Conservation (phyloP, 2,797 vertebrate genomes). For the Crocodylus rhombifer region DNA sequence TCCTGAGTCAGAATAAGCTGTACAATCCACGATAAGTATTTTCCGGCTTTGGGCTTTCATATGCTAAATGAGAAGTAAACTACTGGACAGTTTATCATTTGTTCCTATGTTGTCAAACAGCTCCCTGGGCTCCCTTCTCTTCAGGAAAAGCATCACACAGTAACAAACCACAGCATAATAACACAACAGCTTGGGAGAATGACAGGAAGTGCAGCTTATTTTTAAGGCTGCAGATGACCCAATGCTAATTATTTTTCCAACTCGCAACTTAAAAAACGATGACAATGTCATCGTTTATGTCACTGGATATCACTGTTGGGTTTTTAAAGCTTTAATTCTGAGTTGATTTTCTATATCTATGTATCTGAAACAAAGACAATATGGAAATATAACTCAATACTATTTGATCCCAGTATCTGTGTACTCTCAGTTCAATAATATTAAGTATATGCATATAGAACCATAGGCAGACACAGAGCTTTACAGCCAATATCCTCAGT, state of each 20-base stretch:
- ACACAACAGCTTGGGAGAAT: not conserved
- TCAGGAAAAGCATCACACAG: not conserved
- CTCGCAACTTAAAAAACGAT: not conserved
- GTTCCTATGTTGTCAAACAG: not conserved
- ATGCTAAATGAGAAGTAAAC: accelerated
- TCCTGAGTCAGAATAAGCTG: not conserved
- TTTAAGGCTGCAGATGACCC: slow-evolving; percentile 11
- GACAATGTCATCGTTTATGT: not conserved
- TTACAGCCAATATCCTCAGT: not conserved
- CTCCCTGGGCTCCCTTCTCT: not conserved
- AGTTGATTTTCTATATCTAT: not conserved
- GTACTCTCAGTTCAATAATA: not conserved
- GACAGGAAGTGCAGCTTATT: not conserved
- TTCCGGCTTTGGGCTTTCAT: not conserved
- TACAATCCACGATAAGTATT: not conserved
- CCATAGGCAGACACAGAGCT: not conserved
- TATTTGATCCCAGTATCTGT: not conserved
- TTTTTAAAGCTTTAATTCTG: not conserved
- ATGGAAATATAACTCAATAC: not conserved
- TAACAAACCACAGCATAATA: not conserved
- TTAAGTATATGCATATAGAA: not conserved
- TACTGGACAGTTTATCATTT: not conserved
- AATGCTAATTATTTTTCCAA: not conserved
- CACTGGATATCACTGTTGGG: not conserved
- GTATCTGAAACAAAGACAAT: not conserved